Evolutionary conservation across 2,888 invertebrate species (phyloP).

Genomic region (Strigamia maritima): DNA sequence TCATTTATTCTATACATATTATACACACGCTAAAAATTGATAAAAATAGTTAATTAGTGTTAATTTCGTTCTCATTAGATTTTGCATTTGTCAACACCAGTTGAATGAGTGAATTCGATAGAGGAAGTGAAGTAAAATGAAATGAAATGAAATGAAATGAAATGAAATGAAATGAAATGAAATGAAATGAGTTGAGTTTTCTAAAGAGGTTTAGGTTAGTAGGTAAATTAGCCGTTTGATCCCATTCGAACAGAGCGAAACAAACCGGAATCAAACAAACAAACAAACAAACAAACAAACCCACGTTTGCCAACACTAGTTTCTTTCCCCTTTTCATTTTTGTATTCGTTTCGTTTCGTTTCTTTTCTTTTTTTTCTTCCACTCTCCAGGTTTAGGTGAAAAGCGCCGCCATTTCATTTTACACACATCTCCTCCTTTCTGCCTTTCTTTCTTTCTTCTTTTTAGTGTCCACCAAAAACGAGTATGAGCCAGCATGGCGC

Average conservation of each 20-base stretch:
- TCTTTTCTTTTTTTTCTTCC: too few species aligned
- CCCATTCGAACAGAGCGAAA: background rate
- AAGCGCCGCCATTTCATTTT: background rate
- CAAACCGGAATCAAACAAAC: too few species aligned
- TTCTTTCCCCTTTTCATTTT: background rate
- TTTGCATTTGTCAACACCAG: background rate
- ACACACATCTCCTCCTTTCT: background rate
- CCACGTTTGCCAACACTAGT: background rate
- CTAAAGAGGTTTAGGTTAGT: background rate
- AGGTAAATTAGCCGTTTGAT: background rate
- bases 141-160: too few species aligned
- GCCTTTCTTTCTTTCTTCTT: background rate
- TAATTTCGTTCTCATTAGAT: constrained; percentile 15
- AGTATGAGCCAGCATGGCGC: background rate
- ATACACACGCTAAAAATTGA: background rate
- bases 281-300: too few species aligned
- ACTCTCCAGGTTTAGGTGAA: background rate
- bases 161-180: too few species aligned
- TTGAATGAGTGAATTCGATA: background rate
- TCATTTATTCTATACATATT: background rate
- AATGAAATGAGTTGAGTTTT: background rate
- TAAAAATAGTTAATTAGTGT: background rate
- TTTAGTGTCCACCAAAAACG: background rate
- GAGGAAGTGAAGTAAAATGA: background rate
- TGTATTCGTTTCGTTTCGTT: too few species aligned